These are phyloP conservation scores for Melospiza melodia DNA, from an alignment of 2,113 vertebrate genomes.

Conservation along the genomic window DNA sequence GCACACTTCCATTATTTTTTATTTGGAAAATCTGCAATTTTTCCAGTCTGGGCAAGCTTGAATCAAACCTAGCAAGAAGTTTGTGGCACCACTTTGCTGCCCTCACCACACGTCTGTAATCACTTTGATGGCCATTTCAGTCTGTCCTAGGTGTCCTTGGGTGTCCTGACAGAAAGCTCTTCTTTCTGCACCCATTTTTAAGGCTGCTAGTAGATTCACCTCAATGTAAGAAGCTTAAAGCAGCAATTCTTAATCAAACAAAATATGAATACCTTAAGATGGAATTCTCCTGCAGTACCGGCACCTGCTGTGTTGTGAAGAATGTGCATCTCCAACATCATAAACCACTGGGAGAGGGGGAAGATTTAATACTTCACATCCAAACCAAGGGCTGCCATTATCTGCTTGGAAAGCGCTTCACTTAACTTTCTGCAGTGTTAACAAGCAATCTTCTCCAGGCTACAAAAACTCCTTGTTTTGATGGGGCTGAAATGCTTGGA, in stretches of 20 bases:
- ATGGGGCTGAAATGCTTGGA: not conserved
- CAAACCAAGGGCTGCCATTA: not conserved
- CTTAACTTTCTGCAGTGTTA: not conserved
- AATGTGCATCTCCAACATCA: not conserved
- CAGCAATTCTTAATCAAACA: not conserved
- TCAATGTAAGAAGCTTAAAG: not conserved
- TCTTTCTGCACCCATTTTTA: not conserved
- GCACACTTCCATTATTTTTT: not conserved
- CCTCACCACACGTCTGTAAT: not conserved
- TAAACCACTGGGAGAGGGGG: not conserved
- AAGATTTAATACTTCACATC: not conserved
- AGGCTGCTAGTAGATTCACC: not conserved
- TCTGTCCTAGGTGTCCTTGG: too few species aligned
- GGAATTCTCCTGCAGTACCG: not conserved
- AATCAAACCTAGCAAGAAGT: not conserved
- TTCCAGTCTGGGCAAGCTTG: not conserved
- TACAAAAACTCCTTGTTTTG: not conserved
- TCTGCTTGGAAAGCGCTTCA: not conserved
- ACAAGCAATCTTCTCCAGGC: not conserved
- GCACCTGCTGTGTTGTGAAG: not conserved
- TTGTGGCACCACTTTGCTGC: not conserved
- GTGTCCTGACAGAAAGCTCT: not conserved
- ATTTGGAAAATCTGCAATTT: not conserved
- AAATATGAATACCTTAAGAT: not conserved
- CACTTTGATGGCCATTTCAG: not conserved